Conservation (phyloP, 2,888 invertebrate genomes). For the Frankliniella fusca region DNA sequence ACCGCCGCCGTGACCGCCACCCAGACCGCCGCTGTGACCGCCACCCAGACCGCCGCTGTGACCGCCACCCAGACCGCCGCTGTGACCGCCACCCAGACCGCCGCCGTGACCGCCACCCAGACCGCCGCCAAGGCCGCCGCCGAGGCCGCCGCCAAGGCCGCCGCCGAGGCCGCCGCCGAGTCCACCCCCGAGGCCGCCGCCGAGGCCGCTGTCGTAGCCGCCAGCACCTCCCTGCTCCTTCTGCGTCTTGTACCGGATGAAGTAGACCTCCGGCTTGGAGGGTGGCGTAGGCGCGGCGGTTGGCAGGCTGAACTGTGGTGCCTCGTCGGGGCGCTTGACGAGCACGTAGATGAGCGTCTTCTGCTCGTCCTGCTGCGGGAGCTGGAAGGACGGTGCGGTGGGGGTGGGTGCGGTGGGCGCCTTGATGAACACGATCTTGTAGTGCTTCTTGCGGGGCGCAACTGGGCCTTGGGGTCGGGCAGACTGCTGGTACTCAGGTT, state of each 20-base stretch:
- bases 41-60: too few species aligned
- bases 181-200: background rate
- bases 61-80: background rate
- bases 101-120: background rate
- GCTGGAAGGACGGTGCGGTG: conserved; percentile 73
- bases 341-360: conserved; percentile 81
- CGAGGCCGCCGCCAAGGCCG: background rate
- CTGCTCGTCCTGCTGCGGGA: conserved; percentile 75
- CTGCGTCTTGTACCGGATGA: conserved; percentile 74
- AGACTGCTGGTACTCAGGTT: conserved; percentile 64
- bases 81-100: too few species aligned
- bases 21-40: background rate
- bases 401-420: conserved; percentile 80
- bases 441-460: conserved; percentile 77
- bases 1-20: background rate
- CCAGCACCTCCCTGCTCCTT: conserved; percentile 33
- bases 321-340: conserved; percentile 79
- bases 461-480: conserved; percentile 57
- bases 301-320: conserved; percentile 70
- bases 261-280: conserved; percentile 82
- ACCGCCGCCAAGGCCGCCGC: background rate
- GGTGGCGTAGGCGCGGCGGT: conserved; percentile 74
- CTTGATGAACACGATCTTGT: conserved; percentile 91
- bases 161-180: background rate
- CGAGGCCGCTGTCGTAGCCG: background rate